phyloP scores from a whole-genome alignment of 2,797 vertebrate genomes.

The Cichlasoma orientale region DNA sequence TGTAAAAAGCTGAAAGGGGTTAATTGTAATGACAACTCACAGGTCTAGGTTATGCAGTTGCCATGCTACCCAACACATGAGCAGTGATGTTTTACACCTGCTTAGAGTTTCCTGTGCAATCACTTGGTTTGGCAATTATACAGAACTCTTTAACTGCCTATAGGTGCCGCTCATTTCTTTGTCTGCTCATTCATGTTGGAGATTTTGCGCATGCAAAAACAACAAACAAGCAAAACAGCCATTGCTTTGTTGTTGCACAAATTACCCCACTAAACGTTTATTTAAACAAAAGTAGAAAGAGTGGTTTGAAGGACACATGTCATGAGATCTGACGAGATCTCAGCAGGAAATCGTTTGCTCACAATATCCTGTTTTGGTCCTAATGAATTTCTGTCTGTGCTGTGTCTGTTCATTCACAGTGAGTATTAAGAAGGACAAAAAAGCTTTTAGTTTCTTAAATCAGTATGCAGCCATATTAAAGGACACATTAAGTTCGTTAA shows the following conservation, averaged over 20 bases:
- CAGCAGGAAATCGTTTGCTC: not conserved
- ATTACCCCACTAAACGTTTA: not conserved
- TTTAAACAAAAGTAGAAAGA: not conserved
- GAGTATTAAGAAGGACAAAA: not conserved
- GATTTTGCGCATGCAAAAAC: not conserved
- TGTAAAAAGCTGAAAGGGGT: conserved; percentile 72
- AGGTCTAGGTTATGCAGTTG: conserved; percentile 64
- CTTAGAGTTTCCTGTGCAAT: conserved; percentile 15
- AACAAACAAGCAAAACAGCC: not conserved
- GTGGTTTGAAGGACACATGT: not conserved
- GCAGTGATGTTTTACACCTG: conserved; percentile 35
- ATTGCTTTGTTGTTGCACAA: not conserved
- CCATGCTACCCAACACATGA: conserved; percentile 73
- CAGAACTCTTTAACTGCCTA: not conserved
- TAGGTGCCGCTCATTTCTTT: conserved; percentile 9
- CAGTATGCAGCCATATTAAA: too few species aligned
- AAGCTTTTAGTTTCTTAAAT: not conserved
- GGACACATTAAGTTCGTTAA: too few species aligned
- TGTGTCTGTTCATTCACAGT: not conserved
- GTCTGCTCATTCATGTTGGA: not conserved
- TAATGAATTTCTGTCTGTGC: not conserved
- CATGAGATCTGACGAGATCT: not conserved
- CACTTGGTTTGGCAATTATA: not conserved
- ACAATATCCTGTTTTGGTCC: not conserved
- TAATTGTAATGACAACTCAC: conserved; percentile 78